A percentile compares a stretch with the other conserved stretches of the same genome.
Conservation (phyloP, 2,888 invertebrate genomes). For the Miltochrista miniata region DNA sequence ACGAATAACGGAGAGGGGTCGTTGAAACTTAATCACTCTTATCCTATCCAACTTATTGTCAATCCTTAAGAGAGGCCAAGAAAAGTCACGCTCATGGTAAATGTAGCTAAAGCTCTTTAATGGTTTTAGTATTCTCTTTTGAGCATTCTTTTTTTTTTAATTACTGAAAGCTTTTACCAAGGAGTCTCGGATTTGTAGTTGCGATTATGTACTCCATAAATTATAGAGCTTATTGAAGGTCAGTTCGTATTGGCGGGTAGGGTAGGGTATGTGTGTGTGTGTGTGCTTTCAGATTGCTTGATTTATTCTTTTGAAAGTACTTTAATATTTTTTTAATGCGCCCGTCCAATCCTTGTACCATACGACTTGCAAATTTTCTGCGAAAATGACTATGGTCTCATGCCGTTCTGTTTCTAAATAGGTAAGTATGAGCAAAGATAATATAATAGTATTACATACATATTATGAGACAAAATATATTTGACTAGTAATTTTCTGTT, state of each 20-base stretch:
- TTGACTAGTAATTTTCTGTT: too few species aligned
- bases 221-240: constrained; percentile 10
- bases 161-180: background rate
- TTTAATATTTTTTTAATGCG: background rate
- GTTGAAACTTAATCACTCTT: too few species aligned
- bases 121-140: background rate
- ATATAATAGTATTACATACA: too few species aligned
- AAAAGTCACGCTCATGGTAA: background rate
- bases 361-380: too few species aligned
- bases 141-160: background rate
- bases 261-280: constrained; percentile 1
- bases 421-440: too few species aligned
- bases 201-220: constrained; percentile 17
- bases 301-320: background rate
- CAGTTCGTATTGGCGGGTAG: constrained; percentile 4
- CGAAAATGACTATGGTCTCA: too few species aligned
- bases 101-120: background rate
- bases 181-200: background rate
- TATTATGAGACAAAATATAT: too few species aligned
- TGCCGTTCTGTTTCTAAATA: too few species aligned
- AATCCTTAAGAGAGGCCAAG: too few species aligned
- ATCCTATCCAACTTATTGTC: too few species aligned
- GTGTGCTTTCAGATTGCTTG: background rate
- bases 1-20: too few species aligned
- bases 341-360: too few species aligned